Percentiles rank a stretch among this genome's conserved stretches.
These are phyloP conservation scores for fruit fly (Drosophila melanogaster) DNA, from an alignment of 1,140 invertebrate species.

Conservation along the genomic window Release_6_plus_ISO1_MT NC_004354.4:12105001-12105500, in stretches of 20 bases:
- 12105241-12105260: too few relatives aligned
- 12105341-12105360: too few relatives aligned
- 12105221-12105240: too few relatives aligned
- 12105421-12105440: not conserved
- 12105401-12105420: not conserved
- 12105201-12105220: too few relatives aligned
- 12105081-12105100: slow-evolving; percentile 62
- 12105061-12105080: slow-evolving; percentile 44
- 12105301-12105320: too few relatives aligned
- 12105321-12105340: too few relatives aligned
- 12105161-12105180: not conserved
- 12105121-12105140: slow-evolving; percentile 2
- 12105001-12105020: slow-evolving; percentile 42
- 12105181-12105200: too few relatives aligned
- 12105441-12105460: too few relatives aligned
- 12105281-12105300: too few relatives aligned
- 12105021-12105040: slow-evolving; percentile 78
- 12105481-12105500: slow-evolving; percentile 26
- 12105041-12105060: slow-evolving; percentile 57
- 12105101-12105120: slow-evolving; percentile 52
- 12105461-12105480: not conserved
- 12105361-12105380: too few relatives aligned
- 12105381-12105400: too few relatives aligned
- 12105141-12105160: not conserved
- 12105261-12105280: too few relatives aligned